Conservation (phyloP, 2,113 vertebrate genomes). For the Muntiacus muntjak region DNA sequence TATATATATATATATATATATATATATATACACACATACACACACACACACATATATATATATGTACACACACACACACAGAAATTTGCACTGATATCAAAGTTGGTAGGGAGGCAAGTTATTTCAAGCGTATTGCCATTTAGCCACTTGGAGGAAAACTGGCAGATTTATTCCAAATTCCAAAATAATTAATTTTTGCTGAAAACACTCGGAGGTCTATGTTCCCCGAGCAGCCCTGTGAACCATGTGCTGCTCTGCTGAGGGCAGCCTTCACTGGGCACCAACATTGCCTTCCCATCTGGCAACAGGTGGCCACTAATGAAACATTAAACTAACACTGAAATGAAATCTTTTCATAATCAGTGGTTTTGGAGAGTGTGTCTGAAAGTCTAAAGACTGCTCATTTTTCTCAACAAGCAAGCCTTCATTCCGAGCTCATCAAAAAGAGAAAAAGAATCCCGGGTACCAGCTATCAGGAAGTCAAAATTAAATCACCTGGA, state of each 20-base stretch:
- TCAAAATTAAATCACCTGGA: background rate
- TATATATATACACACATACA: accelerated
- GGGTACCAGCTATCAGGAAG: background rate
- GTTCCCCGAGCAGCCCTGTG: background rate
- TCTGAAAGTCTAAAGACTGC: slow-evolving; percentile 49
- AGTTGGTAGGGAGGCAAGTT: slow-evolving; percentile 29
- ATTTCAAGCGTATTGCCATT: slow-evolving; percentile 51
- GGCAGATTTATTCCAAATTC: slow-evolving; percentile 56
- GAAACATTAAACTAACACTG: slow-evolving; percentile 44
- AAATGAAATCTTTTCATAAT: slow-evolving; percentile 59
- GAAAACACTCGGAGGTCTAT: slow-evolving; percentile 35
- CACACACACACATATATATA: background rate
- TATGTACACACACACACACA: background rate
- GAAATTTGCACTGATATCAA: slow-evolving; percentile 21
- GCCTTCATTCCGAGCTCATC: background rate
- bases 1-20: too few species aligned
- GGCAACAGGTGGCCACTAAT: slow-evolving; percentile 61
- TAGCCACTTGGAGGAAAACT: slow-evolving; percentile 37
- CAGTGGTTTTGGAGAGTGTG: slow-evolving; percentile 46
- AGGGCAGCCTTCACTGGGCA: slow-evolving; percentile 50
- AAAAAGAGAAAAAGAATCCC: background rate
- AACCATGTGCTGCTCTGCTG: background rate
- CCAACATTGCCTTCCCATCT: background rate
- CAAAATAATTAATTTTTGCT: slow-evolving; percentile 61
- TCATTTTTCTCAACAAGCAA: slow-evolving; percentile 55